phyloP scores from a whole-genome alignment of 2,797 vertebrate species.

The Siniperca obscura region DNA sequence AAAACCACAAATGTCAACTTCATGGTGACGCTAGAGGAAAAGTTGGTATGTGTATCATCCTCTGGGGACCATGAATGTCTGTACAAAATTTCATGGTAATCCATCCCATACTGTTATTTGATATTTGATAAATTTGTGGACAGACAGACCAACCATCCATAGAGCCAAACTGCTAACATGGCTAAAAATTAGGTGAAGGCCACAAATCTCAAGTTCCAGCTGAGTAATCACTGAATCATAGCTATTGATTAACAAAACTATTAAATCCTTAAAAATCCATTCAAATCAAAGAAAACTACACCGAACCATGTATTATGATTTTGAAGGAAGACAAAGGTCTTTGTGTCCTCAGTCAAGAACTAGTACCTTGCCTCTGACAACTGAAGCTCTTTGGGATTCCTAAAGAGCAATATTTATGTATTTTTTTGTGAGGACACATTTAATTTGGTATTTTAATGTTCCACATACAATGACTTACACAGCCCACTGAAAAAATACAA shows the following conservation, averaged over 20 bases:
- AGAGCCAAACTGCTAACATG: not conserved
- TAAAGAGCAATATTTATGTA: not conserved
- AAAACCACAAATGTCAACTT: too few relatives aligned
- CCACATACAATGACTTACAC: not conserved
- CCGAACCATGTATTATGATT: not conserved
- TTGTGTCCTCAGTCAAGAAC: not conserved
- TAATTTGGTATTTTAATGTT: not conserved
- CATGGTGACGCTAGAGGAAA: not conserved
- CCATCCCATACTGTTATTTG: not conserved
- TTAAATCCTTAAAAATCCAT: constrained; percentile 6
- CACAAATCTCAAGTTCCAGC: not conserved
- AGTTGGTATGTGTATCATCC: not conserved
- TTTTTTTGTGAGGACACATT: not conserved
- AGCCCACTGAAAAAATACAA: not conserved
- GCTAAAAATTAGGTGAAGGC: constrained; percentile 17
- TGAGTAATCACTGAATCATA: constrained; percentile 24
- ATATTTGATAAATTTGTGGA: not conserved
- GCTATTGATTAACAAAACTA: not conserved
- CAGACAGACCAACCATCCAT: not conserved
- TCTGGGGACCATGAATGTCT: not conserved
- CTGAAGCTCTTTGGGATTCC: not conserved
- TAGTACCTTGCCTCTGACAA: not conserved
- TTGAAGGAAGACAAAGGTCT: not conserved
- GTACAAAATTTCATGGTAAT: not conserved
- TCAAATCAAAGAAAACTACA: not conserved